Base-by-base conservation (phyloP, 2,888 invertebrate species). In the Chaetogeoica ovagalla region DNA sequence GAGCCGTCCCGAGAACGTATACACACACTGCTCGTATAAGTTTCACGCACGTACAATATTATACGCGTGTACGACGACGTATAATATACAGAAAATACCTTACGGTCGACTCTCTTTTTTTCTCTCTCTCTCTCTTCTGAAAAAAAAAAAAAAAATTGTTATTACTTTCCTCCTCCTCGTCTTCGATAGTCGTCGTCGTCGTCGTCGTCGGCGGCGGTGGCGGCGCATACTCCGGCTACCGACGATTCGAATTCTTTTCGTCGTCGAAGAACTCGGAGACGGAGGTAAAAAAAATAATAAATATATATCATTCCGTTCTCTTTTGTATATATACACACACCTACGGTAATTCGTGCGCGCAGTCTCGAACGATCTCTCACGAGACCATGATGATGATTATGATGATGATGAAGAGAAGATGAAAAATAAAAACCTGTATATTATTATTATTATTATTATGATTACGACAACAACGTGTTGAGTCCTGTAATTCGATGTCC, bases 221-320 rank as follows among this genome's bases (percentile, higher is more conserved):
- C 77, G 77, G 77, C 69, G 37, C 69, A 77, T 77, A 77, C 69
- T 70, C 70, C 63, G 70, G 62, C 77, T 77, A 77, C 77, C 37
- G 77, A 62, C 70, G 62, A 70, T 23, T 70, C 70, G 69, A 77
- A 76, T 76, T 76, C 76, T 60, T 76, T 59, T 76, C 59, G 76
- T 76, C 68, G 69, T 69, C 68, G 69, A 39, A 76, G 68, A 76
- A 68, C 76, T 76, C 76, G 76, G 30, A n/a, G n/a, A 62, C 17
- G 59, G 5, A 69, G 23, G 48, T 23, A 76, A 68, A 76, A 76
- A 43, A 43, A 43, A 43, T 43, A 43, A 17, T 71, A 71, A 60
- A 70, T 77, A 63, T 76, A 76, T 77, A 77, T 77, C 77, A 77
- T 77, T 77, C 70, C 70, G 62, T 77, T 76, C 76, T 77, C 77